These are phyloP conservation scores for Centropus unirufus DNA, from an alignment of 2,113 vertebrate species.

Conservation along the genomic window DNA sequence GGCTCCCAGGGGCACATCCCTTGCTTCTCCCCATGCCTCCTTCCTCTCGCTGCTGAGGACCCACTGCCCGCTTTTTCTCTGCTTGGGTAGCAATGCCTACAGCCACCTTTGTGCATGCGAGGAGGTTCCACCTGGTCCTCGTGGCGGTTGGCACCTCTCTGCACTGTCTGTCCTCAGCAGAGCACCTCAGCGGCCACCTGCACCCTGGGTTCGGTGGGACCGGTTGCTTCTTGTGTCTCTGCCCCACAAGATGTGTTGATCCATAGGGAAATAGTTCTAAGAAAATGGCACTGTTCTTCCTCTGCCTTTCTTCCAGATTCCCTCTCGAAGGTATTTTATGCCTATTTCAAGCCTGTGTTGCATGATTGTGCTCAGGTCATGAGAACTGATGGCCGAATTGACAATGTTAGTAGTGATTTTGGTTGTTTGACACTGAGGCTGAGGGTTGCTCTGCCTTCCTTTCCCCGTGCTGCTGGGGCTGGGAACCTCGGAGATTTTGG, in stretches of 20 bases:
- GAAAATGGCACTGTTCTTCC: neutral
- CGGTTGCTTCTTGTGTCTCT: neutral
- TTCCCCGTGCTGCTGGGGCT: rapidly evolving
- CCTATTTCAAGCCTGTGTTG: neutral
- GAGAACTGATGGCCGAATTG: rapidly evolving
- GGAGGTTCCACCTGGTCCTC: neutral
- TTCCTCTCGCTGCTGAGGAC: rapidly evolving
- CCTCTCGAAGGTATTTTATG: neutral
- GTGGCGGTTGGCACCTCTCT: rapidly evolving
- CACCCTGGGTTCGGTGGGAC: rapidly evolving
- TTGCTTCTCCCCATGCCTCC: rapidly evolving
- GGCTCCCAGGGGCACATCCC: rapidly evolving
- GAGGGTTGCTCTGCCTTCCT: neutral
- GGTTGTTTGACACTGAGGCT: neutral
- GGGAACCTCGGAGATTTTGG: neutral
- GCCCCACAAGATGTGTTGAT: rapidly evolving
- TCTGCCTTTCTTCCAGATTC: neutral
- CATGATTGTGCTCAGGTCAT: rapidly evolving
- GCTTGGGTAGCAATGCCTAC: rapidly evolving
- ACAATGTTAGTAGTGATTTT: too few relatives aligned
- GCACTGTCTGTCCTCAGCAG: neutral
- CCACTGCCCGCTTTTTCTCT: rapidly evolving
- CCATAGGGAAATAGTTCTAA: neutral
- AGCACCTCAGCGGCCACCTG: rapidly evolving
- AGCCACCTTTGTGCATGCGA: rapidly evolving